Evolutionary conservation across 2,113 vertebrate species (phyloP).

Genomic region (Polyodon spathula): DNA sequence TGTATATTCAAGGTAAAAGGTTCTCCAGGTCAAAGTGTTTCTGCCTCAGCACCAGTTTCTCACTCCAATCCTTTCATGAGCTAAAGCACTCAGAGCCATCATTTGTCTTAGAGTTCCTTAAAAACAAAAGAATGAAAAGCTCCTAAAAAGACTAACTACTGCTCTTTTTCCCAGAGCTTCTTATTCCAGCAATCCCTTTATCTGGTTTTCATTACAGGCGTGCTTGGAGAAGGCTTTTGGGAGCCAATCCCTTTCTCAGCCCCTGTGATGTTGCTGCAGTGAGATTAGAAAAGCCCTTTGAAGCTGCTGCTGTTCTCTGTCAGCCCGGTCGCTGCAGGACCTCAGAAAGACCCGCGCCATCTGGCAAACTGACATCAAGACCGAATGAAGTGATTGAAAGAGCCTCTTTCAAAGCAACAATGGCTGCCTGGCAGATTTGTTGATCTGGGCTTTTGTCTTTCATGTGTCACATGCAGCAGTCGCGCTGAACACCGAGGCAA

Average conservation of each 20-base stretch:
- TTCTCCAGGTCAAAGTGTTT: too few species aligned
- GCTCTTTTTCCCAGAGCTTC: conserved; percentile 69
- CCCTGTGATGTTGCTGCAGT: conserved; percentile 96
- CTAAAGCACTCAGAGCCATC: too few species aligned
- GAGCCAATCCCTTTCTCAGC: conserved; percentile 91
- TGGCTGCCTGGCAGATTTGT: conserved; percentile 72
- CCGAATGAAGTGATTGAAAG: conserved; percentile 84
- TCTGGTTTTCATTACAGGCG: conserved; percentile 96
- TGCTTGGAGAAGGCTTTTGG: conserved; percentile 76
- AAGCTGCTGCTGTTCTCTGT: conserved; percentile 77
- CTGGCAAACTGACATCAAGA: conserved; percentile 85
- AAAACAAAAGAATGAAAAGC: conserved; percentile 70
- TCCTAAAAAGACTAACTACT: too few species aligned
- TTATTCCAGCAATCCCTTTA: conserved; percentile 85
- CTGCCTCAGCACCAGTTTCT: too few species aligned
- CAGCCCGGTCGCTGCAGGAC: conserved; percentile 78
- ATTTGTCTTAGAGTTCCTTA: conserved; percentile 75
- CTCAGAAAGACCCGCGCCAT: conserved; percentile 88
- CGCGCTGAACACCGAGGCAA: conserved; percentile 80
- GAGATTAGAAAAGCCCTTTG: conserved; percentile 98
- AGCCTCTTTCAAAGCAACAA: conserved; percentile 78
- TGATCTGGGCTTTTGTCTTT: conserved; percentile 88
- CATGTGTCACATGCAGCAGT: conserved; percentile 79
- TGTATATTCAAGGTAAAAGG: too few species aligned
- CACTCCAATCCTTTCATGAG: too few species aligned